These are phyloP conservation scores for Microcebus griseorufus DNA, from an alignment of 2,113 vertebrate genomes.

Conservation along the genomic window DNA sequence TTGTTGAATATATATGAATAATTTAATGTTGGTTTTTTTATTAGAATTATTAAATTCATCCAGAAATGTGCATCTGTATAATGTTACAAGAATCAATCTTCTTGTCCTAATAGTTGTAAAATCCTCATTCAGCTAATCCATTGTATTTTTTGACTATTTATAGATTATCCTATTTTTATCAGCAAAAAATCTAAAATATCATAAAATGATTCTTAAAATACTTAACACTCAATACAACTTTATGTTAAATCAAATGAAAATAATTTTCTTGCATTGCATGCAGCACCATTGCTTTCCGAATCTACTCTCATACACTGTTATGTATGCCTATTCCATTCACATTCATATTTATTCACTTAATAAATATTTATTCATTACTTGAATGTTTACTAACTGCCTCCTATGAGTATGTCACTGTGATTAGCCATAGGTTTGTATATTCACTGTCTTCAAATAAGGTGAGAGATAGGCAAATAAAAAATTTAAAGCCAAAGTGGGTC, in stretches of 20 bases:
- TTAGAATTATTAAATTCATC: slow-evolving; percentile 33
- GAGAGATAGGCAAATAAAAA: background rate
- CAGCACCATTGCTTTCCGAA: background rate
- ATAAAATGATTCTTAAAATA: slow-evolving; percentile 14
- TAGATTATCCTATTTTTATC: background rate
- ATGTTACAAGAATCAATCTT: background rate
- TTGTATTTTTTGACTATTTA: background rate
- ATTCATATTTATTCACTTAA: background rate
- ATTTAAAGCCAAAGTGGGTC: background rate
- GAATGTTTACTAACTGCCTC: background rate
- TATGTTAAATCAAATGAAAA: background rate
- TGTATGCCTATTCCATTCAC: background rate
- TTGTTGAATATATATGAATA: background rate
- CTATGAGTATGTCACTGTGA: background rate
- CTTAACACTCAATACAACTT: background rate
- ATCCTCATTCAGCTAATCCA: background rate
- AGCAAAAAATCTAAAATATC: background rate
- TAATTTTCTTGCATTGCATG: background rate
- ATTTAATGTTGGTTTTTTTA: slow-evolving; percentile 11
- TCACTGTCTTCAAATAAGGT: background rate
- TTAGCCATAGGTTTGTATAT: background rate
- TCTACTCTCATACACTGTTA: background rate
- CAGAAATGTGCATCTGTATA: background rate
- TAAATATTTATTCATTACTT: background rate
- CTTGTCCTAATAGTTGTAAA: background rate